Percentiles rank a stretch among this genome's conserved stretches.
Conservation (phyloP, 2,888 invertebrate genomes). For the Cataglyphis albicans region DNA sequence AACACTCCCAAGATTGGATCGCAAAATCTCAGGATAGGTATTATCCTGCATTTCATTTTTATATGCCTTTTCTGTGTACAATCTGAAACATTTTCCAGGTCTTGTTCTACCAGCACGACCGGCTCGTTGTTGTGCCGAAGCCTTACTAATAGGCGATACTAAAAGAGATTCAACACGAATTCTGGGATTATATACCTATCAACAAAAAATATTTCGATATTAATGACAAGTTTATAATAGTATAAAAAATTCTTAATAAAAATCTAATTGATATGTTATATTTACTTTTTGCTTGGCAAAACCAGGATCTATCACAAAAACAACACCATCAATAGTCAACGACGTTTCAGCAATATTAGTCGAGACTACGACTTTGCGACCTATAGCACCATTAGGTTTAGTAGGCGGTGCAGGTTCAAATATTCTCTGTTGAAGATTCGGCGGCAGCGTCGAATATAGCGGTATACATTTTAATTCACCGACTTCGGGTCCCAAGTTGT, state of each 20-base stretch:
- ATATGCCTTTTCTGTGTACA: conserved; percentile 98
- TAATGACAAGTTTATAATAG: background rate
- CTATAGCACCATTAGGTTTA: conserved; percentile 95
- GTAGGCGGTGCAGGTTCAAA: conserved; percentile 98
- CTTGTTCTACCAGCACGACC: conserved; percentile 99
- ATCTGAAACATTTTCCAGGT: conserved; percentile 98
- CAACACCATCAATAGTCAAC: conserved; percentile 99
- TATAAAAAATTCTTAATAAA: conserved; percentile 13
- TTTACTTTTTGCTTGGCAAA: conserved; percentile 98
- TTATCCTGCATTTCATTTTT: conserved; percentile 99
- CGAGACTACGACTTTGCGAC: conserved; percentile 97
- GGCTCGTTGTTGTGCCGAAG: conserved; percentile 99
- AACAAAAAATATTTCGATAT: conserved; percentile 35
- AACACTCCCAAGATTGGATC: conserved; percentile 98
- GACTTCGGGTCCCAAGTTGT: conserved; percentile 98
- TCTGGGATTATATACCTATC: conserved; percentile 93
- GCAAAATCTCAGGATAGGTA: conserved; percentile 98
- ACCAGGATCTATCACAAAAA: conserved; percentile 99
- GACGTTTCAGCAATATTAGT: conserved; percentile 99
- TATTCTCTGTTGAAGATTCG: conserved; percentile 98
- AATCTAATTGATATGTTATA: background rate
- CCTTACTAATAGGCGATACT: conserved; percentile 99
- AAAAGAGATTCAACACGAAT: conserved; percentile 98
- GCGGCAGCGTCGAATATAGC: conserved; percentile 98
- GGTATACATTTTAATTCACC: conserved; percentile 99